A percentile compares a stretch with the other conserved stretches of the same genome.
Evolutionary conservation across 30 jellyfish, hydroid and myxozoan species (phyloP).

Genomic region (Mastigias papua): DNA sequence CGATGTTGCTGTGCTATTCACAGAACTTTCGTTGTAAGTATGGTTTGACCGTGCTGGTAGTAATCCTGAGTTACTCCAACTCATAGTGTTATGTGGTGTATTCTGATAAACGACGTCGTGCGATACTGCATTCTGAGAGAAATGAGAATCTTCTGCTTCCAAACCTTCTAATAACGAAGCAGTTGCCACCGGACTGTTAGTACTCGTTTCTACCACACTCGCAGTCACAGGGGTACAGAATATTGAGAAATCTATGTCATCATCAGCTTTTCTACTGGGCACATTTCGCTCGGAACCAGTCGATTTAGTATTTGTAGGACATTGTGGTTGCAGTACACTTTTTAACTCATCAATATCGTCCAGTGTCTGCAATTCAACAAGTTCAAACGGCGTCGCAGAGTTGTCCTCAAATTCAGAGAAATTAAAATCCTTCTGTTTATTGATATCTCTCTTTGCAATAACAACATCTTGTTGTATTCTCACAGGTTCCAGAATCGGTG

Average conservation of each 20-base stretch:
- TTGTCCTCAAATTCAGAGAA: constrained; percentile 90
- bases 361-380: constrained; percentile 89
- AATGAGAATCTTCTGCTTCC: constrained; percentile 10
- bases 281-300: neutral
- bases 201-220: neutral
- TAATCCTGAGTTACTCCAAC: neutral
- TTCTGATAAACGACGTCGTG: too few relatives aligned
- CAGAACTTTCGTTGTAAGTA: too few relatives aligned
- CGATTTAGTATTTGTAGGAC: neutral
- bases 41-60: too few relatives aligned
- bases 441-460: neutral
- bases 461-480: constrained; percentile 7
- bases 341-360: constrained; percentile 87
- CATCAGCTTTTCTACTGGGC: constrained; percentile 13
- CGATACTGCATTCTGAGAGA: neutral
- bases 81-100: too few relatives aligned
- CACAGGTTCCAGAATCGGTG: constrained; percentile 66
- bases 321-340: constrained; percentile 89
- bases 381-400: constrained; percentile 91
- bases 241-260: constrained; percentile 64
- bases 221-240: constrained; percentile 31
- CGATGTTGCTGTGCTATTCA: too few relatives aligned
- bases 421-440: constrained; percentile 28
- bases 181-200: constrained; percentile 36
- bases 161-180: constrained; percentile 53